These are phyloP conservation scores for Camponotus floridanus DNA, from an alignment of 1,140 invertebrate genomes.

Conservation along the genomic window DNA sequence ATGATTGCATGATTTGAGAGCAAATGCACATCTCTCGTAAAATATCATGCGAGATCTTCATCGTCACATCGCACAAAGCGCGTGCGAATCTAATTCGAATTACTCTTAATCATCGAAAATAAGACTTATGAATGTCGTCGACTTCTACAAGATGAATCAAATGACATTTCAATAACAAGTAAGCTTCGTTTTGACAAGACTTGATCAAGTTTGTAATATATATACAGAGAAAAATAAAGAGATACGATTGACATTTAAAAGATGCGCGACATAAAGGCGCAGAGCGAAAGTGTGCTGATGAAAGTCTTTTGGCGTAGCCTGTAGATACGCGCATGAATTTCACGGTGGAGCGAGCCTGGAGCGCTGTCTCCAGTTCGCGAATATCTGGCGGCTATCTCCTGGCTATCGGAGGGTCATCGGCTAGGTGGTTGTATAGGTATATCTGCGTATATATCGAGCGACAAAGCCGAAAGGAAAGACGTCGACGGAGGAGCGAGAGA, in stretches of 20 bases:
- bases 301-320: constrained; percentile 70
- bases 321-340: constrained; percentile 78
- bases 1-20: constrained; percentile 41
- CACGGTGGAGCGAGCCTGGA: constrained; percentile 68
- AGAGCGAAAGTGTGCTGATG: neutral
- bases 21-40: constrained; percentile 64
- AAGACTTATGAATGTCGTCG: constrained; percentile 61
- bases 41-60: constrained; percentile 72
- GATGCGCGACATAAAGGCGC: neutral
- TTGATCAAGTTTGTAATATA: neutral
- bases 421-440: constrained; percentile 72
- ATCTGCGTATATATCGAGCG: constrained; percentile 64
- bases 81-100: constrained; percentile 68
- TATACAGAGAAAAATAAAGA: neutral
- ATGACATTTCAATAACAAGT: neutral
- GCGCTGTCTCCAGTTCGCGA: constrained; percentile 79
- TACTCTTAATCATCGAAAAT: constrained; percentile 71
- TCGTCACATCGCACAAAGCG: constrained; percentile 69
- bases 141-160: constrained; percentile 65
- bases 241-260: neutral
- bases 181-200: neutral
- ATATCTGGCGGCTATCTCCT: constrained; percentile 80
- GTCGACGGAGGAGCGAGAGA: constrained; percentile 12
- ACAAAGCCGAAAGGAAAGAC: constrained; percentile 26
- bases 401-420: constrained; percentile 81